phyloP scores from a whole-genome alignment of 2,888 invertebrate species.

The Drosophila colorata region DNA sequence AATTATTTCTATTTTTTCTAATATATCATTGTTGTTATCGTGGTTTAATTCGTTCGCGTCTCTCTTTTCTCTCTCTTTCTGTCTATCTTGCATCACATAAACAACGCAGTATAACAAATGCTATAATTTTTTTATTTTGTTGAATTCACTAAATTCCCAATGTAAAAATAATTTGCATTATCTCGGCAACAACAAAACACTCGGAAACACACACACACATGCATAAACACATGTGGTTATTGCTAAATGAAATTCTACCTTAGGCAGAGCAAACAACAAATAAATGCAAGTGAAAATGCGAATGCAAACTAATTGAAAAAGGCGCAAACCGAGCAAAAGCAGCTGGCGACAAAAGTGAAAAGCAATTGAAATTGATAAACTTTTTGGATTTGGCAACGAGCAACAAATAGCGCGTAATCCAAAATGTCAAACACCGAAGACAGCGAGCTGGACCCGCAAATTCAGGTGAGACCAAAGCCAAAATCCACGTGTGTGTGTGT shows the following conservation, averaged over 20 bases:
- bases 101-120: conserved; percentile 47
- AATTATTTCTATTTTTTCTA: conserved; percentile 18
- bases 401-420: conserved; percentile 31
- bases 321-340: conserved; percentile 41
- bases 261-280: conserved; percentile 33
- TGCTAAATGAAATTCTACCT: conserved; percentile 42
- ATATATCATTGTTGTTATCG: conserved; percentile 10
- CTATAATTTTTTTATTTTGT: conserved; percentile 19
- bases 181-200: conserved; percentile 30
- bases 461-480: conserved; percentile 78
- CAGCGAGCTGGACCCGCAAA: conserved; percentile 84
- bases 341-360: conserved; percentile 74
- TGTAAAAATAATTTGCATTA: conserved; percentile 61
- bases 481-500: conserved; percentile 39
- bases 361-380: conserved; percentile 50
- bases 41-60: conserved; percentile 29
- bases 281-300: conserved; percentile 61
- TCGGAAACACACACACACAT: conserved; percentile 12
- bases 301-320: conserved; percentile 64
- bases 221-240: conserved; percentile 19
- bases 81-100: conserved; percentile 15
- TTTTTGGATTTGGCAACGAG: conserved; percentile 32
- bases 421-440: conserved; percentile 78
- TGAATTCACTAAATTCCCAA: conserved; percentile 47
- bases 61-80: conserved; percentile 2